These are phyloP conservation scores for Cossypha heuglini DNA, from an alignment of 2,797 vertebrate species.

Conservation along the genomic window DNA sequence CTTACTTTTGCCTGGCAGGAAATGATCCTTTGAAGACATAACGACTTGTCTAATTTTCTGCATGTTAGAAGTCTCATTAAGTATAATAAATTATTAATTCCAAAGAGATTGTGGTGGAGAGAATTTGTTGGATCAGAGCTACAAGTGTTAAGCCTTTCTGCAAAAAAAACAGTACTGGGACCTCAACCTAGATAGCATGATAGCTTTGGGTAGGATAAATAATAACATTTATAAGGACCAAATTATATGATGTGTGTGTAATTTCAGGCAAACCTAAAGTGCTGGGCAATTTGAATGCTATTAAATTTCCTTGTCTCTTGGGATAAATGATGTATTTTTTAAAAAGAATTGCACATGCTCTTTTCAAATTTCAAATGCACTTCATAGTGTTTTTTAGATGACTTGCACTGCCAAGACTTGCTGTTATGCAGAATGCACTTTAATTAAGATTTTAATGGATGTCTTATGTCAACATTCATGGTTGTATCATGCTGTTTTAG, in stretches of 20 bases:
- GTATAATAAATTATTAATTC: constrained; percentile 34
- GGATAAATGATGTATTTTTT: neutral
- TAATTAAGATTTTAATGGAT: constrained; percentile 58
- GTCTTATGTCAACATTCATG: constrained; percentile 14
- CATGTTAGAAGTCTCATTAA: constrained; percentile 39
- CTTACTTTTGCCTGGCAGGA: neutral
- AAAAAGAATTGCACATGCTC: neutral
- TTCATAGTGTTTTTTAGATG: constrained; percentile 19
- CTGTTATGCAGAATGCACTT: constrained; percentile 39
- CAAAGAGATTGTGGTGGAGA: neutral
- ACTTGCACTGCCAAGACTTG: constrained; percentile 1
- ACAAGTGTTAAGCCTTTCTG: neutral
- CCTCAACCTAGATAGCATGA: neutral
- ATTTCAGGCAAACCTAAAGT: neutral
- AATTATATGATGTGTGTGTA: neutral
- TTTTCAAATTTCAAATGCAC: constrained; percentile 23
- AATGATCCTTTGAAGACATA: constrained; percentile 23
- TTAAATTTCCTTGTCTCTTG: constrained; percentile 11
- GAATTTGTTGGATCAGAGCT: neutral
- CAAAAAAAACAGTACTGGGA: neutral
- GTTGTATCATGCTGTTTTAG: constrained; percentile 18
- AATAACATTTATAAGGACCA: neutral
- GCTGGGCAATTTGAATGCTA: neutral
- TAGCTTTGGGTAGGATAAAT: neutral
- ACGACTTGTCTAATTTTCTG: constrained; percentile 1